Percentiles rank a stretch among this genome's conserved stretches.
phyloP scores from a whole-genome alignment of 1,140 invertebrate species.

The Zaprionus tsacasi region DNA sequence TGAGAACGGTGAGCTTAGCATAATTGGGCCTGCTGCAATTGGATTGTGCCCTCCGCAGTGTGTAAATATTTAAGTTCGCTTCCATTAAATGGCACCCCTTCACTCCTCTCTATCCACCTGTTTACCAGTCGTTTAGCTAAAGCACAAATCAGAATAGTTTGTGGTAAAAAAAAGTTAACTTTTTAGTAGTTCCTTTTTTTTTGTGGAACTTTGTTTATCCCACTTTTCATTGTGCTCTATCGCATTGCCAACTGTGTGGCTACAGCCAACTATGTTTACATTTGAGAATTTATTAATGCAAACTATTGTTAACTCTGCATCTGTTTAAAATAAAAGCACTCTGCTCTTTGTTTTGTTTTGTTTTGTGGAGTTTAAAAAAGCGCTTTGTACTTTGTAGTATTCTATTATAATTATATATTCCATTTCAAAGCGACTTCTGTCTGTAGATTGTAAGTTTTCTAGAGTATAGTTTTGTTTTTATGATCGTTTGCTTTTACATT shows the following conservation, averaged over 20 bases:
- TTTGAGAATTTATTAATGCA: not conserved
- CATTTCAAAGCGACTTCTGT: not conserved
- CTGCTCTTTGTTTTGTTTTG: not conserved
- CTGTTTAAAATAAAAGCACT: not conserved
- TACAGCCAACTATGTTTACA: not conserved
- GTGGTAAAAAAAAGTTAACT: not conserved
- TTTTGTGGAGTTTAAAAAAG: not conserved
- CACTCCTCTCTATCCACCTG: not conserved
- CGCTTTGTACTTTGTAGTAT: not conserved
- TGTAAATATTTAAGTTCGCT: conserved; percentile 40
- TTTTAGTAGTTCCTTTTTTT: not conserved
- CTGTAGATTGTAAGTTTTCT: not conserved
- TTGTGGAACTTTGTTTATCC: not conserved
- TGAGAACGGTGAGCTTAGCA: conserved; percentile 45
- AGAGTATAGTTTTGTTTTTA: not conserved
- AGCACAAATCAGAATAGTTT: not conserved
- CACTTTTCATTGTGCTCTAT: not conserved
- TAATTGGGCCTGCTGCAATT: conserved; percentile 37
- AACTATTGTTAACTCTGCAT: not conserved
- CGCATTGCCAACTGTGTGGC: not conserved
- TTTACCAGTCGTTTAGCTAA: not conserved
- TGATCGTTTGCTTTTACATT: too few relatives aligned
- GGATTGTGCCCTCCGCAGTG: conserved; percentile 9
- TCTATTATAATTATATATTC: not conserved
- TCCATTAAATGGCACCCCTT: conserved; percentile 2